Base-by-base conservation (phyloP, 2,888 invertebrate genomes). In the Morpho helenor region DNA sequence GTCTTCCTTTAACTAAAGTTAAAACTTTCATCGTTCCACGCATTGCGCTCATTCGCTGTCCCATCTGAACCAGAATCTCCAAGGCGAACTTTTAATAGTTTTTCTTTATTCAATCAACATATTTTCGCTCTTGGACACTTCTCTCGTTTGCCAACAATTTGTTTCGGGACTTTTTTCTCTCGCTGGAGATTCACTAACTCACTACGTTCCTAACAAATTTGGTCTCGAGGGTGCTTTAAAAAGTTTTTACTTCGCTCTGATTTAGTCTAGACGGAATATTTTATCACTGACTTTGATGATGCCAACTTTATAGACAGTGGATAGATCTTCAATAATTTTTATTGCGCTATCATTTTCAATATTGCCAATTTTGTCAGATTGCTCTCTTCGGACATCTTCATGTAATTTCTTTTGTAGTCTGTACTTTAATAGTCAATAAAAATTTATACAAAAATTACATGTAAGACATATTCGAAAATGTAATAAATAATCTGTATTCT, bases 41-140 rank as follows among this genome's bases (percentile, higher is more conserved):
- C 79, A 80, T 72, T 76, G 74, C 77, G 69, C 74, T 66, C 73
- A 74, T 78, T 75, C 78, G 80, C 80, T 76, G 75, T 73, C 66
- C 71, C 75, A 77, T 81, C 75, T 77, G 78, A 83, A 80, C 79
- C 78, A 77, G 82, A 82, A 83, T 80, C 77, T 79, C 76, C 60
- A 75, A 70, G 78, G 72, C 70, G 73, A 88, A 89, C 80, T 89
- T 89, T 87, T 88, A 89, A 87, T 87, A 87, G 87, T 87, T 87
- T 88, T 89, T 82, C 87, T 85, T 87, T 87, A 87, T 89, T 87
- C 87, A 87, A 89, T 89, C 88, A 89, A 87, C 88, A 88, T 88
- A 87, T 87, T 87, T 88, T 87, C 77, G 82, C 80, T 84, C 79
- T 81, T 79, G 82, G 87, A 86, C 87, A 87, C 86, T 87, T 86